These are phyloP conservation scores for Lasiurus cinereus DNA, from an alignment of 2,113 vertebrate genomes.

Conservation along the genomic window DNA sequence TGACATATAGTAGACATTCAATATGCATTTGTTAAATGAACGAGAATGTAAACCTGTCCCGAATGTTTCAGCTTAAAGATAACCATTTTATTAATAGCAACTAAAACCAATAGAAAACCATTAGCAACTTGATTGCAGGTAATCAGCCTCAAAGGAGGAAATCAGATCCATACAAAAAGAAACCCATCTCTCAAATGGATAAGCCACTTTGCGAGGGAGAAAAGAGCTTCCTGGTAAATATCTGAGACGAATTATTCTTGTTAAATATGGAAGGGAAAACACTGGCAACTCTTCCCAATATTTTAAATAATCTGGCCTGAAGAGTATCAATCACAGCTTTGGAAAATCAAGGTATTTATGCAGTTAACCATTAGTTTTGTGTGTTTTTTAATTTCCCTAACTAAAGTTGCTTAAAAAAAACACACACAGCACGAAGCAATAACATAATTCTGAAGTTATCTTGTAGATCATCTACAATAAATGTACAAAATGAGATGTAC, in stretches of 20 bases:
- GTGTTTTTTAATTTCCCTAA: neutral
- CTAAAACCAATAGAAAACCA: constrained; percentile 71
- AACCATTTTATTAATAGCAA: constrained; percentile 67
- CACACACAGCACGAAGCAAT: neutral
- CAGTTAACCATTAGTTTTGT: neutral
- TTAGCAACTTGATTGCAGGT: constrained; percentile 66
- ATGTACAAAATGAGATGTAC: neutral
- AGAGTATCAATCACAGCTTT: neutral
- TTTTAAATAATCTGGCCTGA: constrained; percentile 38
- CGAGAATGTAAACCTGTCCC: constrained; percentile 38
- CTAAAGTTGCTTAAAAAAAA: constrained; percentile 19
- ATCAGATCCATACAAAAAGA: neutral
- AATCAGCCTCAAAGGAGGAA: constrained; percentile 34
- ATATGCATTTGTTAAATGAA: constrained; percentile 65
- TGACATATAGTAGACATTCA: constrained; percentile 23
- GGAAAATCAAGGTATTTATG: neutral
- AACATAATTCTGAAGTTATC: neutral
- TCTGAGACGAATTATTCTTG: neutral
- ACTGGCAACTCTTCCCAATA: neutral
- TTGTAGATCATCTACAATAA: neutral
- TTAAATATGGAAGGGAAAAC: neutral
- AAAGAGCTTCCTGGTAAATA: neutral
- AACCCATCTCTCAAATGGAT: neutral
- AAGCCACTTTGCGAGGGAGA: neutral
- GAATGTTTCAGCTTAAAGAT: constrained; percentile 54